Base-by-base conservation (phyloP, 2,797 vertebrate genomes). In the Acrocephalus scirpaceus region DNA sequence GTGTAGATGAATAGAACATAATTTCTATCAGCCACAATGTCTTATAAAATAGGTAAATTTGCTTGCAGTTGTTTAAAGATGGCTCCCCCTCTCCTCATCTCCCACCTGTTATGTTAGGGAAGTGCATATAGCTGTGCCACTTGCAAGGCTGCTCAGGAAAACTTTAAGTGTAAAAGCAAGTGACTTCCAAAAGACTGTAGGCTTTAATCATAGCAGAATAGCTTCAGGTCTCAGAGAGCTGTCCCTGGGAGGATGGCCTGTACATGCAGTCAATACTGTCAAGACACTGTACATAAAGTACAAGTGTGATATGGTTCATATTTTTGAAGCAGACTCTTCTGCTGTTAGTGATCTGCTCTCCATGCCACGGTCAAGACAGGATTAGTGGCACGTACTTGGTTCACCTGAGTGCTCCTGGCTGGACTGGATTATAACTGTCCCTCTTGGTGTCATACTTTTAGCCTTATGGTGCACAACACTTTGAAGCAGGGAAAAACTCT, bases 81-180 rank as follows among this genome's bases (percentile, higher is more conserved):
- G 34, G 9, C 13, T 62, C 14, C 11, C 5, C 11, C 14, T 51
- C 16, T 73, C 38, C 19, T 65, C 11, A 7, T 66, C 10, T 73
- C 53, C 40, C 11, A 13, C 3, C 5, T 81, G 1, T 9, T 23
- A 0, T 44, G 7, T 30, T 42, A 14, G 34, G 11, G 21, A 84
- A 48, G 17, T 47, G 7, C 50, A n/a, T 23, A 4, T 4, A 54
- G 38, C 29, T 58, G 13, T 15, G 14, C 54, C 0, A 0, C 34
- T 77, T 73, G 6, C 21, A 48, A 48, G 50, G 18, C 20, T 6
- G 2, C 11, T 5, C 11, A 44, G 40, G 13, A 22, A 60, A 74
- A 26, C 5, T 20, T 42, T 21, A 19, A 42, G 11, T 0, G 1
- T 30, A 27, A 73, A 90, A 86, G 29, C 21, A 21, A 82, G 26